Evolutionary conservation across 2,113 vertebrate species (phyloP).

Genomic region (Hylia prasina): DNA sequence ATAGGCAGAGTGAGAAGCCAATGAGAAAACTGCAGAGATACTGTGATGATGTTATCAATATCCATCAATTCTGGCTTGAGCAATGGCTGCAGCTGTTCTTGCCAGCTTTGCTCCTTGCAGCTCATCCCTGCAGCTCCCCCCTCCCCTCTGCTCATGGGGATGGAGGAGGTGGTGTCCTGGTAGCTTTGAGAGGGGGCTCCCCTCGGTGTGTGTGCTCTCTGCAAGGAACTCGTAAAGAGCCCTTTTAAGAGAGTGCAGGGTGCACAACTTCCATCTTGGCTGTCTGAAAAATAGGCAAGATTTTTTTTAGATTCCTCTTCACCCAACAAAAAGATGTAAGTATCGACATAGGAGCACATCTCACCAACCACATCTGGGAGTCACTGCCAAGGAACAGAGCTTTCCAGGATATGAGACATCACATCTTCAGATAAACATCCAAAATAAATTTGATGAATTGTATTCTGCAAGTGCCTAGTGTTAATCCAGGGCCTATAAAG

Average conservation of each 20-base stretch:
- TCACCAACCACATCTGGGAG: neutral
- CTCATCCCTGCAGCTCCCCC: neutral
- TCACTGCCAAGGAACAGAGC: neutral
- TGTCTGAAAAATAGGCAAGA: neutral
- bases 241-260: accelerated
- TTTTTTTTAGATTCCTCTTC: neutral
- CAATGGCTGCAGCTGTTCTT: neutral
- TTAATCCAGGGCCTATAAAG: neutral
- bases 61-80: neutral
- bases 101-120: neutral
- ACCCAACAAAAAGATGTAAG: neutral
- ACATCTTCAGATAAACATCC: neutral
- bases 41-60: neutral
- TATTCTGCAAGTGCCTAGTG: neutral
- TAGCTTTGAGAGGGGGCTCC: neutral
- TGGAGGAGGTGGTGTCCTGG: neutral
- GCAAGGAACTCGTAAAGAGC: neutral
- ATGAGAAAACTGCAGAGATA: neutral
- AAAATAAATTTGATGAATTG: neutral
- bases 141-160: accelerated
- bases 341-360: neutral
- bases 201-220: neutral
- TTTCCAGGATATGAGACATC: neutral
- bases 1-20: neutral
- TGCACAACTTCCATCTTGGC: neutral